phyloP scores from a whole-genome alignment of 2,113 vertebrate species.

The Perca flavescens region DNA sequence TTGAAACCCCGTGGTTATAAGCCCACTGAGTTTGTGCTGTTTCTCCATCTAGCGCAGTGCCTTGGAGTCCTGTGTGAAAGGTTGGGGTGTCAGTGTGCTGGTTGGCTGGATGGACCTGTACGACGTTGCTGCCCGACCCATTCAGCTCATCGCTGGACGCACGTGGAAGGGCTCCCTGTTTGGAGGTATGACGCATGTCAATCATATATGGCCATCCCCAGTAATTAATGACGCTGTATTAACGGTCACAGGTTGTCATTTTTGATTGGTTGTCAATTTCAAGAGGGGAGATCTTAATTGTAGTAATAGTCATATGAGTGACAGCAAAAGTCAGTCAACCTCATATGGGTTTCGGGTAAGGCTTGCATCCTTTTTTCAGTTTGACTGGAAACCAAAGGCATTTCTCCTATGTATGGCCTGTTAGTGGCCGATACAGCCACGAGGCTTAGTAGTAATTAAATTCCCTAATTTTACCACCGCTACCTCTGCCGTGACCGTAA shows the following conservation, averaged over 20 bases:
- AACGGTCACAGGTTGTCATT: not conserved
- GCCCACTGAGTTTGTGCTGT: not conserved
- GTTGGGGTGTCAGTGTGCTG: conserved; percentile 86
- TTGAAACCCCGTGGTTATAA: accelerated
- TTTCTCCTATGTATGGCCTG: not conserved
- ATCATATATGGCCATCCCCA: not conserved
- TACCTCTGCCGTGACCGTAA: not conserved
- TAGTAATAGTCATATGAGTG: not conserved
- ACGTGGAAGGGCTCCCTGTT: conserved; percentile 85
- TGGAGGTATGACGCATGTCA: conserved; percentile 82
- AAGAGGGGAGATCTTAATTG: not conserved
- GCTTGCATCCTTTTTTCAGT: not conserved
- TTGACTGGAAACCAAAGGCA: not conserved
- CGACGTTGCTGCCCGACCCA: conserved; percentile 81
- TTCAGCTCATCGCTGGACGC: conserved; percentile 83
- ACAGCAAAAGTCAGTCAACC: not conserved
- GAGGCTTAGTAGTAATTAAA: too few relatives aligned
- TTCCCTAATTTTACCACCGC: too few relatives aligned
- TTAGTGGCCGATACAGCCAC: not conserved
- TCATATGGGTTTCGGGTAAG: not conserved
- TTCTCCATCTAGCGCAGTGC: conserved; percentile 82
- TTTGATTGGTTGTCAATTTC: not conserved
- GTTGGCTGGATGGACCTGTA: conserved; percentile 85
- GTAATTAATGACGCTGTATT: conserved; percentile 20
- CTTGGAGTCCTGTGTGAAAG: conserved; percentile 83